Evolutionary conservation across 2,888 invertebrate species (phyloP), one percentile per base, ranked within the genome.

Genomic region (Eristalis pertinax): DNA sequence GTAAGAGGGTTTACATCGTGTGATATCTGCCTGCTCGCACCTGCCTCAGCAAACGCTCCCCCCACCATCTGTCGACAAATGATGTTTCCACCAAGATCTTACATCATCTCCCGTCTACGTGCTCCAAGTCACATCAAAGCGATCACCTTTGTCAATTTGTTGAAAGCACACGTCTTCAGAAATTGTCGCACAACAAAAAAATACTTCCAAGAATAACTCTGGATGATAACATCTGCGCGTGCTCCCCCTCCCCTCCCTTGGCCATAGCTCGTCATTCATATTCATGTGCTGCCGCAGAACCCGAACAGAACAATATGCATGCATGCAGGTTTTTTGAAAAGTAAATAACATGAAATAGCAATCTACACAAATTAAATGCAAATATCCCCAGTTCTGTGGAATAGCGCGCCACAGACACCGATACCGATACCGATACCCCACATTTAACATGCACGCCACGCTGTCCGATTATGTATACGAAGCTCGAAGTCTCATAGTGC

Each of bases 331-430:
- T 13, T 38, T 26, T 38, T 13, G 13, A 38, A 38, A 13, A 38
- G 38, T 50, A 50, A 50, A 50, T 50, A 50, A 50, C 50, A 64
- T 56, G 62, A 77, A 69, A 74, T 64, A 65, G 13, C 19, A 64
- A 73, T 64, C 73, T 72, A 72, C 67, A 84, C 70, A 84, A 84
- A 84, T 85, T 81, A 85, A 73, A 85, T 81, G 85, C 85, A 85
- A 85, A 85, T 85, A 77, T 77, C 19, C 85, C 19, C n/a, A 85
- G 77, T 81, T 85, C 81, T 50, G 63, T 4, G 72, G 81, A 84
- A 81, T 63, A 81, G 56, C 72, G 73, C 60, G 76, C 82, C 58
- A 68, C 29, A 82, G 63, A n/a, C n/a, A n/a, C n/a, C n/a, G n/a
- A n/a, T n/a, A n/a, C n/a, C n/a, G n/a, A n/a, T n/a, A n/a, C n/a